phyloP scores from a whole-genome alignment of 2,888 invertebrate species.

The Portevinia maculata region DNA sequence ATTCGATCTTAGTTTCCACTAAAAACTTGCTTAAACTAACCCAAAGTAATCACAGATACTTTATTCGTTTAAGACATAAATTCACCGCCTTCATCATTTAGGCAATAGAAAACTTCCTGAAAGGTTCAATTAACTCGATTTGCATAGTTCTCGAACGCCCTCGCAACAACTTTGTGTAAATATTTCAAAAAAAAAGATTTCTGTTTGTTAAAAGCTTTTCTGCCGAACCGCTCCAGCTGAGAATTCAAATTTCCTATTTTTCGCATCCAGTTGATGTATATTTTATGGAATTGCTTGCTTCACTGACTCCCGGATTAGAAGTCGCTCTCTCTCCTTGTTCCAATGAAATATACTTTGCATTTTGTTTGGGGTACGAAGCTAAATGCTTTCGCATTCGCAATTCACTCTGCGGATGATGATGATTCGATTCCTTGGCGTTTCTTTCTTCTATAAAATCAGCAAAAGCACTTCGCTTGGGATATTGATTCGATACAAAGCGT shows the following conservation, averaged over 20 bases:
- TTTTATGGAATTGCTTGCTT: constrained; percentile 28
- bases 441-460: constrained; percentile 50
- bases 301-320: constrained; percentile 2
- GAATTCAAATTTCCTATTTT: constrained; percentile 43
- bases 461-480: constrained; percentile 49
- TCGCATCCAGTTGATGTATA: constrained; percentile 38
- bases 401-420: constrained; percentile 41
- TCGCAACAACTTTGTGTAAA: constrained; percentile 14
- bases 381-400: constrained; percentile 47
- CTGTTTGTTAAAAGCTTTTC: constrained; percentile 25
- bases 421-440: constrained; percentile 48
- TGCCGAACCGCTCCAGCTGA: constrained; percentile 5
- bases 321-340: background rate
- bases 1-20: too few relatives aligned
- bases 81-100: too few relatives aligned
- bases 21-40: too few relatives aligned
- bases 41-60: too few relatives aligned
- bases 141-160: constrained; percentile 33
- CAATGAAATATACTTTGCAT: background rate
- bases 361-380: constrained; percentile 11
- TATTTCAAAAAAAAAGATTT: constrained; percentile 18
- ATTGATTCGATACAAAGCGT: constrained; percentile 45
- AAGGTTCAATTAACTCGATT: constrained; percentile 24
- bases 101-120: background rate
- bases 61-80: too few relatives aligned